These are phyloP conservation scores for Myrmecophaga tridactyla DNA, from an alignment of 2,113 vertebrate species.

Conservation along the genomic window DNA sequence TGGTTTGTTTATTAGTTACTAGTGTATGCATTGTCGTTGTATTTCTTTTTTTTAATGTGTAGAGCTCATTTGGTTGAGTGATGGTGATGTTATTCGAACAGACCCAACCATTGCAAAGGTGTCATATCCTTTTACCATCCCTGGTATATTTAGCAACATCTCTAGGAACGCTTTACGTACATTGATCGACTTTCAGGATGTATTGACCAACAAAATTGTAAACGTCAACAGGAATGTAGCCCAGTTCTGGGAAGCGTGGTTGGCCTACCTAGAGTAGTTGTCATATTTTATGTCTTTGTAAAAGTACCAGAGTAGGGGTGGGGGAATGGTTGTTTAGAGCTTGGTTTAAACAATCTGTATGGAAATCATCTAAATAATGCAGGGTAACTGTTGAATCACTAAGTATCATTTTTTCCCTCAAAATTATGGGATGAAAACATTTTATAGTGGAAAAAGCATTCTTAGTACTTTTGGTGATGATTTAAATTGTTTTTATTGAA, in stretches of 20 bases:
- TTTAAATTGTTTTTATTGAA: constrained; percentile 3
- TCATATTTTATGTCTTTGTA: background rate
- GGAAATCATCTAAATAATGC: background rate
- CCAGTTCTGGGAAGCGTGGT: background rate
- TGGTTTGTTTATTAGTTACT: background rate
- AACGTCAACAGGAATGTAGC: constrained; percentile 16
- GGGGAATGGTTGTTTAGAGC: background rate
- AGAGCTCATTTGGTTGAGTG: background rate
- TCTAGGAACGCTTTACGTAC: background rate
- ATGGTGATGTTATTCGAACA: background rate
- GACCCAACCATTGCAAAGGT: background rate
- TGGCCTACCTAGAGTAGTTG: background rate
- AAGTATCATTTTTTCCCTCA: background rate
- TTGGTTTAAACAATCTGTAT: background rate
- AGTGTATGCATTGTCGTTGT: background rate
- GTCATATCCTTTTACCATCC: background rate
- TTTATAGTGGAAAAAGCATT: background rate
- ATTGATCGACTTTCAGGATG: constrained; percentile 46
- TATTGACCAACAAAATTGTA: background rate
- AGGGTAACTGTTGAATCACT: background rate
- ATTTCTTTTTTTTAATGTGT: constrained; percentile 1
- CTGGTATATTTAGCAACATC: background rate
- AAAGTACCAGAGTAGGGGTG: background rate
- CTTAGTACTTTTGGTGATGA: background rate
- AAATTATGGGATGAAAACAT: background rate